Percentiles rank a stretch among this genome's conserved stretches.
phyloP scores from a whole-genome alignment of 1,140 invertebrate species.

The Ceratina japonica region DNA sequence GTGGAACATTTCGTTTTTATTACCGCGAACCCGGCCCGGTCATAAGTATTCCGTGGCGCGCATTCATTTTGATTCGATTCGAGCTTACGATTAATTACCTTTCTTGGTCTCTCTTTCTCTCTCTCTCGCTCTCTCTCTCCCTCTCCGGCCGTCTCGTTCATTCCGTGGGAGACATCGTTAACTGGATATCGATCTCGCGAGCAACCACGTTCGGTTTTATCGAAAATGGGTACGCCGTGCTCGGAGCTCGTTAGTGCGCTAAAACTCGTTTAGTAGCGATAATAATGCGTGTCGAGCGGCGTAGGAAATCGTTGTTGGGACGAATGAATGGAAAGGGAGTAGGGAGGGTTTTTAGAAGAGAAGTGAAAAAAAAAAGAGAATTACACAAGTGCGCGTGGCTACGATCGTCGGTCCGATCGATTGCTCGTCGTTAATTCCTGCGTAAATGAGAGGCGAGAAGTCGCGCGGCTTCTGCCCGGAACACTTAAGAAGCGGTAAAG shows the following conservation, averaged over 20 bases:
- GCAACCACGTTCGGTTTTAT: conserved; percentile 20
- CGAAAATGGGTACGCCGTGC: conserved; percentile 28
- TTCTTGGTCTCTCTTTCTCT: conserved; percentile 2
- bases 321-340: not conserved
- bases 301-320: not conserved
- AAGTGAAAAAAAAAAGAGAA: not conserved
- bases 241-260: conserved; percentile 48
- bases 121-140: conserved; percentile 8
- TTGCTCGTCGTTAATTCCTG: no score
- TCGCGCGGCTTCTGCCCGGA: no score
- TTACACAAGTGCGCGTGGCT: not conserved
- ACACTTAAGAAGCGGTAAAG: no score
- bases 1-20: not conserved
- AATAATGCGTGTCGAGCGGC: conserved; percentile 52
- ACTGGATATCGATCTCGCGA: conserved; percentile 48
- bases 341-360: no score
- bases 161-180: conserved; percentile 46
- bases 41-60: no score
- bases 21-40: no score
- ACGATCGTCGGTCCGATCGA: no score
- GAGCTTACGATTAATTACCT: conserved; percentile 24
- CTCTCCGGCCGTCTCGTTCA: not conserved
- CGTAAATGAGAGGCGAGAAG: no score
- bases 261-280: conserved; percentile 56
- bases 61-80: not conserved